Evolutionary conservation across 2,888 invertebrate species (phyloP), one percentile per base, ranked within the genome.

Genomic region (Stramonita haemastoma): DNA sequence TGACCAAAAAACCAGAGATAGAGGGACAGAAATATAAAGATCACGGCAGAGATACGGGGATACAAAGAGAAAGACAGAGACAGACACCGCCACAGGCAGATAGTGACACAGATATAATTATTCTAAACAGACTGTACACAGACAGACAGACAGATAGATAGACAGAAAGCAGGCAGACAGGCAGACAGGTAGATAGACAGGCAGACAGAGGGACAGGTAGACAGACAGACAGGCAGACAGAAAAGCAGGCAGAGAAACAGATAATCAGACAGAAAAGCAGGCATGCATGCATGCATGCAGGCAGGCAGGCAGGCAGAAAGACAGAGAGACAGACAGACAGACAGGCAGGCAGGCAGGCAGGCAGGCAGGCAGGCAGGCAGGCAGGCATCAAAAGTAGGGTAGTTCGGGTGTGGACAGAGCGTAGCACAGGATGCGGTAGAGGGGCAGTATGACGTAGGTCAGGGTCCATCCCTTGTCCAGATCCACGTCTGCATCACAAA

Each of bases 391-490:
- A n/a, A 88, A 84, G 86, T 90, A 90, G n/a, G 90, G 90, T 89
- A 90, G 79, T 29, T 90, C 90, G 15, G 90, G 89, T 22, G 36
- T 89, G 79, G 90, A 85, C 46, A 90, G 34, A 29, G 84, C 83
- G 70, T 90, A 87, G 81, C 87, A 87, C 36, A 90, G 77, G 26
- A 89, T 70, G 60, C 77, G 87, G 81, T 86, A 90, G 17, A 90
- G 19, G 0, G 83, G 81, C 83, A 90, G 70, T 70, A 77, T 19
- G 86, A 87, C 15, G 13, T 26, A 26, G 11, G 4, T 32, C 56
- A 87, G 19, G 5, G 36, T 77, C 77, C 77, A 87, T 29, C n/a
- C 22, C 4, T 26, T 22, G 77, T 77, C 73, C 26, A 56, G 6
- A 29, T 73, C 87, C 15, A 15, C 46, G 19, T 77, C 87, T 87